A percentile compares a stretch with the other conserved stretches of the same genome.
These are phyloP conservation scores for Hippopotamyrus pictus DNA, from an alignment of 2,797 vertebrate species.

Conservation along the genomic window DNA sequence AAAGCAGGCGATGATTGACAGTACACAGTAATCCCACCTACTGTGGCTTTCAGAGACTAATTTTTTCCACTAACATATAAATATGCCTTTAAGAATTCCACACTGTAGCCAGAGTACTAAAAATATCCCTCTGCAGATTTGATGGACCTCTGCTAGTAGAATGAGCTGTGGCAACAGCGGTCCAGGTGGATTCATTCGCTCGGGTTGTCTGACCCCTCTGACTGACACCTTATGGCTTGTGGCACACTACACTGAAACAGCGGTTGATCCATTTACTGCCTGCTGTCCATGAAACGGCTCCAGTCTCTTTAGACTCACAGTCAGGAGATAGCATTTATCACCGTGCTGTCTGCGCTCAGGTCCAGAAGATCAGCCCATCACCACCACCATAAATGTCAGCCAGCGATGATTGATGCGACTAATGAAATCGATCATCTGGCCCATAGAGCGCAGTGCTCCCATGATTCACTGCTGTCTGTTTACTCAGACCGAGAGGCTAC, in stretches of 20 bases:
- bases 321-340: constrained; percentile 83
- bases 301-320: constrained; percentile 66
- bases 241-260: neutral
- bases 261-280: constrained; percentile 7
- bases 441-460: constrained; percentile 43
- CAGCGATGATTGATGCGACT: constrained; percentile 84
- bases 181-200: neutral
- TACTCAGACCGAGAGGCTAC: constrained; percentile 51
- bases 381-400: constrained; percentile 86
- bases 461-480: constrained; percentile 67
- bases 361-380: constrained; percentile 87
- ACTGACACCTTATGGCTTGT: neutral
- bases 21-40: neutral
- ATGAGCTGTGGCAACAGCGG: neutral
- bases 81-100: neutral
- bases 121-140: neutral
- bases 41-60: neutral
- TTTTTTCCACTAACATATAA: neutral
- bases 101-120: neutral
- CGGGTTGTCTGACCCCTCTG: neutral
- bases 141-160: neutral
- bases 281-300: constrained; percentile 15
- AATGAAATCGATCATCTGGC: constrained; percentile 91
- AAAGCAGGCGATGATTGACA: neutral
- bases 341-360: constrained; percentile 68